phyloP scores from a whole-genome alignment of 2,888 invertebrate genomes.

The Hydroisotoma schaefferi region DNA sequence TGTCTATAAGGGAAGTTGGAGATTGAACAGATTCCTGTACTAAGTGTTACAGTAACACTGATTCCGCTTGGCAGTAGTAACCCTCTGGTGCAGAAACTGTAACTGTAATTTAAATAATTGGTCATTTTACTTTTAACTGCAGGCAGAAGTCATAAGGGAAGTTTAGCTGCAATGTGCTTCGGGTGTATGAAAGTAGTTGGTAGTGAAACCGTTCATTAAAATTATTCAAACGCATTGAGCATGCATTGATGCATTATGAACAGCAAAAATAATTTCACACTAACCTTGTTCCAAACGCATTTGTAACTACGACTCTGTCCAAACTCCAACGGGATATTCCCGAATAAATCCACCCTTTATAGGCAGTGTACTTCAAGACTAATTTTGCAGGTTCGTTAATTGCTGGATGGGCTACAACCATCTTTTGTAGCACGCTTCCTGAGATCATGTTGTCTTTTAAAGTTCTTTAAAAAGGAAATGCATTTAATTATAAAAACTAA shows the following conservation, averaged over 20 bases:
- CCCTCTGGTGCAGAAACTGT: constrained; percentile 74
- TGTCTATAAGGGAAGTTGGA: constrained; percentile 9
- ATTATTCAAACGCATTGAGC: too few species aligned
- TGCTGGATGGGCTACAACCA: constrained; percentile 84
- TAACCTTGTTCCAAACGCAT: constrained; percentile 77
- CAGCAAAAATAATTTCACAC: constrained; percentile 38
- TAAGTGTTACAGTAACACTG: constrained; percentile 68
- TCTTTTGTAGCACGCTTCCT: constrained; percentile 70
- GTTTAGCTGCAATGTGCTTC: too few species aligned
- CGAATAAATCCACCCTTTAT: constrained; percentile 85
- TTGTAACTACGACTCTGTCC: constrained; percentile 76
- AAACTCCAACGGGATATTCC: constrained; percentile 75
- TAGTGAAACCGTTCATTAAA: too few species aligned
- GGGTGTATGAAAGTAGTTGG: too few species aligned
- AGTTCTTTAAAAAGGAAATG: constrained; percentile 57
- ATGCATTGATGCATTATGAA: too few species aligned
- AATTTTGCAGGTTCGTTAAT: constrained; percentile 67
- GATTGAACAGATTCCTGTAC: constrained; percentile 66
- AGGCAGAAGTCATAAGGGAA: too few species aligned
- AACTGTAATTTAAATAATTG: constrained; percentile 55
- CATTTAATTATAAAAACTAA: background rate
- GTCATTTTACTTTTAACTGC: too few species aligned
- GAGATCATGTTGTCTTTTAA: constrained; percentile 71
- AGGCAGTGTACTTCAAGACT: constrained; percentile 77
- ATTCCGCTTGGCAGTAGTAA: constrained; percentile 69